Base-by-base conservation (phyloP, 2,888 invertebrate species). In the Gastracanthus pulcherrimus region DNA sequence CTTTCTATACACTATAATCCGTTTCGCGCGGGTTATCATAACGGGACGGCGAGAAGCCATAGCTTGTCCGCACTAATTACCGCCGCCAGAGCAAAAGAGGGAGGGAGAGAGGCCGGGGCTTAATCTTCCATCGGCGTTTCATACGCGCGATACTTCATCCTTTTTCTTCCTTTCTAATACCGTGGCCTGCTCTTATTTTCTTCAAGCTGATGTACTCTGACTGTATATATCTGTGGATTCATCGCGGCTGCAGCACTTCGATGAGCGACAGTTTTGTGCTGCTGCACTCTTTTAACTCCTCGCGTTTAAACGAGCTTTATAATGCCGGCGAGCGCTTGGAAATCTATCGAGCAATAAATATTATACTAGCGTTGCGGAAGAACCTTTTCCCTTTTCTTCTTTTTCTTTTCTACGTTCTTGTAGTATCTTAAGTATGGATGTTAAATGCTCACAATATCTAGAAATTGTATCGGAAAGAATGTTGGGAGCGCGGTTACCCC, bases 11-110 rank as follows among this genome's bases (percentile, higher is more conserved):
- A 41, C n/a, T n/a, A n/a, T 70, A 45, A 76, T 76, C 51, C 72
- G 74, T 76, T 70, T 76, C 64, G 13, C 41, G 67, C 60, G 55
- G 81, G 77, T 82, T 82, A 82, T 82, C 67, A 78, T 82, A 82
- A 82, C 81, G 78, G 78, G 34, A 71, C 23, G 48, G n/a, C 9
- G 71, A 55, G 45, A 51, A 58, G 58, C 67, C 75, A 51, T 58
- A 34, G 13, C 69, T 67, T 71, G 58, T 66, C 58, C 71, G 76
- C 71, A 31, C 72, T 81, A 81, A 72, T 81, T 81, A 72, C 58
- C 9, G 64, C 38, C n/a, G 19, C 36, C 23, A 38, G 34, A 11
- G 36, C 9, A 5, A 60, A 5, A 19, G 26, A 13, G 23, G 16
- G 70, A 51, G 51, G 13, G 29, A 60, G 71, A 55, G n/a, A 23